Conservation (phyloP, 2,797 vertebrate genomes). For the Apogon talboti region DNA sequence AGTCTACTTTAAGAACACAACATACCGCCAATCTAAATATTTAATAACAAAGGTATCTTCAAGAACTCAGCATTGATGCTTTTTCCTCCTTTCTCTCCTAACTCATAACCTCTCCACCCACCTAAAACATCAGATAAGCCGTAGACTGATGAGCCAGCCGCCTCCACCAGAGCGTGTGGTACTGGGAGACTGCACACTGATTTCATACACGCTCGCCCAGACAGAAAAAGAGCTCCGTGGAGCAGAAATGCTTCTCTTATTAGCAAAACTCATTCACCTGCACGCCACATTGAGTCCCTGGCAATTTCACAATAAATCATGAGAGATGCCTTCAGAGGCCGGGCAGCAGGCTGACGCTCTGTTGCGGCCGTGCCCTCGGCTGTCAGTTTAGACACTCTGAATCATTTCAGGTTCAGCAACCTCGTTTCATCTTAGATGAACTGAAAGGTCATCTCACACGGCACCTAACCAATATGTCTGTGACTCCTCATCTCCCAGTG, state of each 20-base stretch:
- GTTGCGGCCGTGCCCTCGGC: conserved; percentile 67
- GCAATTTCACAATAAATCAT: conserved; percentile 84
- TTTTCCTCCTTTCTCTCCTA: conserved; percentile 48
- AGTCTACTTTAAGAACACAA: conserved; percentile 19
- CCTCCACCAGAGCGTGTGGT: conserved; percentile 77
- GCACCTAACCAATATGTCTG: conserved; percentile 72
- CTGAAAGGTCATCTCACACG: conserved; percentile 78
- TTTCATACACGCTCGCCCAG: conserved; percentile 79
- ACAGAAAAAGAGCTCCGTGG: conserved; percentile 82
- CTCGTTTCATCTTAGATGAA: conserved; percentile 74
- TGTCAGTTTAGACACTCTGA: conserved; percentile 77
- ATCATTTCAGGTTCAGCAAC: conserved; percentile 76
- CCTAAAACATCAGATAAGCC: conserved; percentile 76
- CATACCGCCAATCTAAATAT: conserved; percentile 43
- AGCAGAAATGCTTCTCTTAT: conserved; percentile 85
- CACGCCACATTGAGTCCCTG: conserved; percentile 81
- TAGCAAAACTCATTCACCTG: conserved; percentile 86
- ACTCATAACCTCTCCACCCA: conserved; percentile 69
- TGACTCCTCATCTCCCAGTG: conserved; percentile 56
- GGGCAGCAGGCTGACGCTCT: conserved; percentile 59
- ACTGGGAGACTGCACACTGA: conserved; percentile 77
- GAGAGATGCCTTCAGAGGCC: conserved; percentile 67
- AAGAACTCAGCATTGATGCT: conserved; percentile 49
- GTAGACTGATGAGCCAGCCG: conserved; percentile 76
- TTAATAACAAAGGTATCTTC: conserved; percentile 50